Evolutionary conservation across 1,140 invertebrate species (phyloP).

Genomic region (Rhopalosiphum padi): DNA sequence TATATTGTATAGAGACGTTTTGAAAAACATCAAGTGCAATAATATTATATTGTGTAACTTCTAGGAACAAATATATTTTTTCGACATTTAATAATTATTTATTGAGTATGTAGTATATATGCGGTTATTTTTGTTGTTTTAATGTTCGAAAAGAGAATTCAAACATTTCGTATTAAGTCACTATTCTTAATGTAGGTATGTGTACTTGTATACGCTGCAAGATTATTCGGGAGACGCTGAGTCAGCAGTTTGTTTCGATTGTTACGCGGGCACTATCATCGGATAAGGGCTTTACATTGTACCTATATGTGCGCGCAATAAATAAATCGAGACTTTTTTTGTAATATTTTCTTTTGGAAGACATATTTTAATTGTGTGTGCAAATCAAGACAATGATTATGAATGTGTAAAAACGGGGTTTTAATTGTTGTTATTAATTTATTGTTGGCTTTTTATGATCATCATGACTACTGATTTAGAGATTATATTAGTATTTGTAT

Average conservation of each 20-base stretch:
- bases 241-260: constrained; percentile 12
- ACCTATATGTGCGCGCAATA: not conserved
- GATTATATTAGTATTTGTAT: not conserved
- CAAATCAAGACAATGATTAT: not conserved
- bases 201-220: not conserved
- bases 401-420: not conserved
- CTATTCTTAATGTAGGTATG: not conserved
- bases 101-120: not conserved
- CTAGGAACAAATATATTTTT: not conserved
- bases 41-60: not conserved
- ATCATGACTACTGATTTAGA: not conserved
- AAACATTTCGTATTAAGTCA: not conserved
- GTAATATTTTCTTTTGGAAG: not conserved
- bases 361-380: not conserved
- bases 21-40: not conserved
- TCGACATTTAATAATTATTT: not conserved
- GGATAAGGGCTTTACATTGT: not conserved
- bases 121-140: not conserved
- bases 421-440: not conserved
- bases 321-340: not conserved
- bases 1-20: not conserved
- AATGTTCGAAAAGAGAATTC: not conserved
- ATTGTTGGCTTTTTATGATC: not conserved
- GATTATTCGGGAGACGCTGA: not conserved
- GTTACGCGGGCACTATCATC: not conserved